Evolutionary conservation across 2,797 vertebrate genomes (phyloP), one percentile per base, ranked within the genome.

Genomic region (Melanotaenia maccullochi): DNA sequence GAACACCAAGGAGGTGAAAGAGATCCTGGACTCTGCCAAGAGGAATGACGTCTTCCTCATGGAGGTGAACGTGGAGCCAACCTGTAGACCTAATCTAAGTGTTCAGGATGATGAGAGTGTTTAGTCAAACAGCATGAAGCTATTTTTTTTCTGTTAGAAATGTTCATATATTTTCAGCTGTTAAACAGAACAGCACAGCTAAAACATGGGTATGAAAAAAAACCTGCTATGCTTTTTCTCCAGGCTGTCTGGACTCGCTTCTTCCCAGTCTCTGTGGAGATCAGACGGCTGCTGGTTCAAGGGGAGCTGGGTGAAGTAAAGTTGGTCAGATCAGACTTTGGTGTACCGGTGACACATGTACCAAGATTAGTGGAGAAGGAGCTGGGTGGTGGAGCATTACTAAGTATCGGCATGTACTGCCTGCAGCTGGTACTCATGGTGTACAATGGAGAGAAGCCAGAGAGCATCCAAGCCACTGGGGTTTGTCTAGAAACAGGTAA

Each of bases 191-290:
- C 35, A 36, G 9, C 35, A 9, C 35, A 36, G 35, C 35, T 36
- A 36, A 36, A 36, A 36, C 9, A 36, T 36, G 35, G 35, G 82
- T 56, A 6, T 32, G 5, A 32, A 32, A n/a, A 6, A 56, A 32
- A 59, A 14, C 3, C 11, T n/a, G 20, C 44, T 56, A 4, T 3
- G 2, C 22, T 49, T 11, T 13, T 32, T 28, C 32, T 65, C 20
- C 60, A 96, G 96, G 96, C 94, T 1, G 86, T 97, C 30, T 97
- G 96, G 97, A 95, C 94, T 0, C 90, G 95, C 0, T 98, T 96
- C 76, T 97, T 97, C 65, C 96, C 97, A 0, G 95, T 76, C 0
- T 89, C 88, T 0, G 77, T 93, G 62, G 91, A 95, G 86, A 92
- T 97, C 78, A 87, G 85, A 25, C 73, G 88, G 16, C 81, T 94